Evolutionary conservation across 2,797 vertebrate species (phyloP).

Genomic region (Muscicapa striata): DNA sequence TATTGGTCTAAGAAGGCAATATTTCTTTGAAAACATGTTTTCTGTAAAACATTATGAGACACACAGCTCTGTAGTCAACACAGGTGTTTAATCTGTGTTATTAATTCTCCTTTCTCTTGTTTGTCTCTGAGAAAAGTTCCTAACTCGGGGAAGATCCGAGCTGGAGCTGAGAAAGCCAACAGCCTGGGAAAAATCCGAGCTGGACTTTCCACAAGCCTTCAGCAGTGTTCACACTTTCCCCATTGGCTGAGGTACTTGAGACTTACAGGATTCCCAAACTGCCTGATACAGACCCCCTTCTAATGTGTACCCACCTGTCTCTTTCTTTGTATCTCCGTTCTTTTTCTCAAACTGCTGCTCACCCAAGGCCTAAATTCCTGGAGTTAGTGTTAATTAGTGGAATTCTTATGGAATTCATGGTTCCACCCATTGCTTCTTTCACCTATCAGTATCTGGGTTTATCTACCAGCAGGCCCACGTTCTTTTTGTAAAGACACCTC

Average conservation of each 20-base stretch:
- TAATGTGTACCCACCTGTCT: neutral
- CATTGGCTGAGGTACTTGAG: neutral
- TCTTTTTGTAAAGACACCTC: neutral
- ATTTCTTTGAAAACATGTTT: too few relatives aligned
- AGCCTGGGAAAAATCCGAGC: too few relatives aligned
- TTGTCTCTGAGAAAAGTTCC: too few relatives aligned
- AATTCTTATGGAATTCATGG: neutral
- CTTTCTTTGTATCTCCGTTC: neutral
- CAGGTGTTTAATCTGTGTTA: too few relatives aligned
- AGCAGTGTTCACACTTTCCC: neutral
- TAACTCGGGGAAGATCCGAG: too few relatives aligned
- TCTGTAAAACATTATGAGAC: too few relatives aligned
- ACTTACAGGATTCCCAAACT: neutral
- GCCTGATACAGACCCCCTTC: neutral
- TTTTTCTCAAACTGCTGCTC: neutral
- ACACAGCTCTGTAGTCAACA: too few relatives aligned
- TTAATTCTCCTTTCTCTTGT: too few relatives aligned
- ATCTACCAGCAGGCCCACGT: neutral
- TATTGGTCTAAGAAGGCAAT: too few relatives aligned
- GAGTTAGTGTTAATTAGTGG: neutral
- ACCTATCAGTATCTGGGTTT: neutral
- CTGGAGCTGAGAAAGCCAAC: too few relatives aligned
- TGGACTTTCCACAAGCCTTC: too few relatives aligned
- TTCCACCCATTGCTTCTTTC: neutral
- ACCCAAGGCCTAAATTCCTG: too few relatives aligned